A percentile compares a stretch with the other conserved stretches of the same genome.
phyloP scores from a whole-genome alignment of 35 echinoderm and acorn worm species.

The Lytechinus variegatus region DNA sequence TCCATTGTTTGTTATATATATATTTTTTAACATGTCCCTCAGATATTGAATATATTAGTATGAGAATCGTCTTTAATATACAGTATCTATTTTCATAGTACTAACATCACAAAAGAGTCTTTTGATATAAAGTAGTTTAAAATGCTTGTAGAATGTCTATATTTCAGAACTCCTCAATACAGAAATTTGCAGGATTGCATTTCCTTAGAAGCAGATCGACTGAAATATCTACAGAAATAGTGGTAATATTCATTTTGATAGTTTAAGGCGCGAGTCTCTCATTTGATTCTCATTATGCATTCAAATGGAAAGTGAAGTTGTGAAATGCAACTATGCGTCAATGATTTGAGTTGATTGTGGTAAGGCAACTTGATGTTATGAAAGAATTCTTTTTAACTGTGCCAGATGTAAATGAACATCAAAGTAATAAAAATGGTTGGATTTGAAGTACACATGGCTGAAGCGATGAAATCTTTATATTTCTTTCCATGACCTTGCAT shows the following conservation, averaged over 20 bases:
- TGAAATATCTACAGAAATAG: not conserved
- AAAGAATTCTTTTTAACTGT: not conserved
- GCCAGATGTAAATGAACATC: not conserved
- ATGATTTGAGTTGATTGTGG: constrained; percentile 13
- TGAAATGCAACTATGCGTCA: constrained; percentile 10
- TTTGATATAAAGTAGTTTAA: not conserved
- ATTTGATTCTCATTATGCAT: not conserved
- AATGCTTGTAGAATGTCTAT: not conserved
- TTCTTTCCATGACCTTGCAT: not conserved
- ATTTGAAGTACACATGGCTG: not conserved
- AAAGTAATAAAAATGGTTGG: not conserved
- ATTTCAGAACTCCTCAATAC: not conserved
- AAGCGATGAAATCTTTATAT: not conserved
- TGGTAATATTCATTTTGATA: not conserved
- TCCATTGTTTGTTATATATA: no score
- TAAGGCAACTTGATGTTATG: not conserved
- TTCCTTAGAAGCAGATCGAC: not conserved
- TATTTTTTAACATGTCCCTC: no score
- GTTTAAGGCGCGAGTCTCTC: not conserved
- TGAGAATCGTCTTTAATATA: no score
- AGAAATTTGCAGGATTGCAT: not conserved
- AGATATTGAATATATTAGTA: no score
- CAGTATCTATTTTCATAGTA: no score
- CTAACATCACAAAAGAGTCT: not conserved
- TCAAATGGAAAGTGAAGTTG: not conserved